Base-by-base conservation (phyloP, 2,113 vertebrate genomes). In the Myiagra hebetior region DNA sequence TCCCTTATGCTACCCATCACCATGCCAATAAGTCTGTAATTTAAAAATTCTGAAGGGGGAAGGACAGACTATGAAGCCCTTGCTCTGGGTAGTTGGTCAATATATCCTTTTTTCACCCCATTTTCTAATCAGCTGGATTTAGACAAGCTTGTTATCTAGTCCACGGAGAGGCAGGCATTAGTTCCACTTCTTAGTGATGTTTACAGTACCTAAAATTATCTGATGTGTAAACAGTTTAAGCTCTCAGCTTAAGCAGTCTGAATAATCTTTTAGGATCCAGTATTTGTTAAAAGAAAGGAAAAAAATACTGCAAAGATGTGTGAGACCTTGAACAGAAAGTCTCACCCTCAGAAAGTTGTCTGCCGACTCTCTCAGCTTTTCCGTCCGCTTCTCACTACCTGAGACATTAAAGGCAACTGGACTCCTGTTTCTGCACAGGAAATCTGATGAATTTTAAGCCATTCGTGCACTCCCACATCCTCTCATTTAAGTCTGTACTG, bases 391-490 rank as follows among this genome's bases (percentile, higher is more conserved):
- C 64, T 77, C 80, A 41, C 68, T 31, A 85, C 10, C 11, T 7
- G 3, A 82, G 33, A 50, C 52, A 75, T 63, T 81, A 91, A 81
- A 92, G 53, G 59, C 76, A 91, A 91, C n/a, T 41, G 68, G 91
- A 84, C 63, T 84, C 46, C 42, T 88, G 15, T 39, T 92, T 83
- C 69, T 88, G 55, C 60, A 92, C 68, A 84, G 89, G 91, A 96
- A 95, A 92, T 78, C 27, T 75, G 56, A 95, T 56, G 42, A 77
- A 87, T 86, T 90, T 88, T 63, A 77, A 95, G 72, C 59, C 76
- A 47, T 56, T 93, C 73, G 87, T 81, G 44, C 24, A 56, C 56
- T 95, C 93, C 77, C 84, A 95, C 91, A 95, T 81, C 93, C 86
- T 95, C 74, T 60, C 65, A 79, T 78, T 85, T 72, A 94, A 27